Conservation (phyloP, 1,140 invertebrate species). For the Archivesica marissinica region DNA sequence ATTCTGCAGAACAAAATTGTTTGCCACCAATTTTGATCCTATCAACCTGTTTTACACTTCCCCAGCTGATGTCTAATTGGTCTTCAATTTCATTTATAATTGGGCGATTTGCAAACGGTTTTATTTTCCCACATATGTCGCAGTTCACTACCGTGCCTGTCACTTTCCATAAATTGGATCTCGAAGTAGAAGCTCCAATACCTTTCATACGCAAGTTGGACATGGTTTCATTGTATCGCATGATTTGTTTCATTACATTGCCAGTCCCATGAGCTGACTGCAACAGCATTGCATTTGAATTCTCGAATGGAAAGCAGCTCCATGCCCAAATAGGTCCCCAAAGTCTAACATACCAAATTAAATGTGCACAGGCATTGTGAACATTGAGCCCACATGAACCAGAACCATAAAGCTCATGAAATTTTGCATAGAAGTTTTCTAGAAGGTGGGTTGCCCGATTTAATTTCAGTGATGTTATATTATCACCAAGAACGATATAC, state of each 20-base stretch:
- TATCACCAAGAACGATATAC: conserved; percentile 53
- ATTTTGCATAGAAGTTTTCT: conserved; percentile 50
- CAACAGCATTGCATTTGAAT: conserved; percentile 58
- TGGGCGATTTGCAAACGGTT: no score
- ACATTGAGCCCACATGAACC: conserved; percentile 62
- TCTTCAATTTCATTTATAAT: no score
- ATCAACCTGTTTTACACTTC: no score
- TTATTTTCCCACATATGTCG: conserved; percentile 43
- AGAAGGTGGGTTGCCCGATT: conserved; percentile 27
- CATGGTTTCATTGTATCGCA: conserved; percentile 50
- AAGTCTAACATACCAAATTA: conserved; percentile 52
- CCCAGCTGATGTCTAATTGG: no score
- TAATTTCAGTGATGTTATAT: conserved; percentile 32
- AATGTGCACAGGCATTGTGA: conserved; percentile 52
- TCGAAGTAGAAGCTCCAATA: conserved; percentile 35
- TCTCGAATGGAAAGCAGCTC: conserved; percentile 66
- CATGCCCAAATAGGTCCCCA: conserved; percentile 64
- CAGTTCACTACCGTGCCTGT: conserved; percentile 30
- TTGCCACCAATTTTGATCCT: no score
- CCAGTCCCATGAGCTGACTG: conserved; percentile 66
- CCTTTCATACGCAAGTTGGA: conserved; percentile 22
- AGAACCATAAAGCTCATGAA: conserved; percentile 36
- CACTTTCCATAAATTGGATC: conserved; percentile 33
- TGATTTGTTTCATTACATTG: conserved; percentile 51
- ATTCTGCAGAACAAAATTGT: no score